Base-by-base conservation (phyloP, 2,113 vertebrate species). In the Dendrocopos noguchii region DNA sequence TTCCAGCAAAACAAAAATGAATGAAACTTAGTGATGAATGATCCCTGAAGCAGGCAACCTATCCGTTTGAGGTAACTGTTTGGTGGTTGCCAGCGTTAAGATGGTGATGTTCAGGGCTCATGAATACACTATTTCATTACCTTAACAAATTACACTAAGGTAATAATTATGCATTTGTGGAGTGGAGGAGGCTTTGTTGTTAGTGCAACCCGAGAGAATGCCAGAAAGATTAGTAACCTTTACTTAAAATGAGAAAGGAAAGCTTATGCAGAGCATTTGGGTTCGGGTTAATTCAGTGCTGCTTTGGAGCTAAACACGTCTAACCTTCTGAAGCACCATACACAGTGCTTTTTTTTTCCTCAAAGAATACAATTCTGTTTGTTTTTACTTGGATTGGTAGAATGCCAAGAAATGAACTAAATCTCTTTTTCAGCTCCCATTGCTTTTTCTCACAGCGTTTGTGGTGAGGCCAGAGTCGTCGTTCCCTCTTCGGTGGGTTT, bases 71-170 rank as follows among this genome's bases (percentile, higher is more conserved):
- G 80, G 28, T 66, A 77, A 83, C 76, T 72, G 80, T 77, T 91
- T 56, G 80, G 85, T 74, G 61, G 87, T 86, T 91, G 56, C 39
- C 22, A 8, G 31, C 57, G n/a, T 88, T 88, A 88, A 95, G 88
- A 91, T 65, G 46, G 50, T 91, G 75, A 59, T 83, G 72, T 56
- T 90, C 39, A 5, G 17, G 29, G 75, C 47, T 84, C 31, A 7
- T 61, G 82, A 75, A 46, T 64, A 31, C 3, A 5, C 28, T 64
- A 6, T 65, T 96, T 55, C 39, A 87, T 93, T 92, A 88, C 68
- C 36, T 82, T 87, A 94, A 85, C 59, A 77, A 84, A 91, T 89
- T 63, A n/a, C 25, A 44, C 28, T n/a, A 36, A 84, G 27, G 9
- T 68, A 44, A 76, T 91, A 80, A 80, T 94, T 92, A 72, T n/a